These are phyloP conservation scores for Ptychodera flava DNA, from an alignment of 35 echinoderm and acorn worm species.

Conservation along the genomic window DNA sequence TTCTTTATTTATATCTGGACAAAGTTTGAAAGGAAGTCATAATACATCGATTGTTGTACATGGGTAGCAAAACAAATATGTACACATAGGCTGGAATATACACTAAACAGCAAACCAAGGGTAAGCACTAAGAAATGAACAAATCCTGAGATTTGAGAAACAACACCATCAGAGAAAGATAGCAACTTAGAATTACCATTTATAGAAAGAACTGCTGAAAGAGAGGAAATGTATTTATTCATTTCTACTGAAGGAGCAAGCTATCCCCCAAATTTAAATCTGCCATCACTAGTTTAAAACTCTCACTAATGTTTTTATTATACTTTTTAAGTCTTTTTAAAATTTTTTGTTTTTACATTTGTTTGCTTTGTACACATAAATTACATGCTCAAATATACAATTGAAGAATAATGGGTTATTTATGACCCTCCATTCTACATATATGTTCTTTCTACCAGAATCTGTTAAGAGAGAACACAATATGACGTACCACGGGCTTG, in stretches of 20 bases:
- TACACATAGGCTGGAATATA: background rate
- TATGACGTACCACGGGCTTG: too few species aligned
- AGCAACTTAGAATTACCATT: too few species aligned
- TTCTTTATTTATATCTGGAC: background rate
- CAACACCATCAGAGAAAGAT: background rate
- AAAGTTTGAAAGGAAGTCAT: background rate
- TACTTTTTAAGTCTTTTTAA: background rate
- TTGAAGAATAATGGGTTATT: background rate
- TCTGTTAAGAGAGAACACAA: too few species aligned
- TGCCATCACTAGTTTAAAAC: background rate
- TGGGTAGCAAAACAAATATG: background rate
- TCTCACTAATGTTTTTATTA: background rate
- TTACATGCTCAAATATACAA: constrained; percentile 2
- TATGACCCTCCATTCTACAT: too few species aligned
- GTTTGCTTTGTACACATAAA: background rate
- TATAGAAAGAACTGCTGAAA: too few species aligned
- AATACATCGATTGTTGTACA: background rate
- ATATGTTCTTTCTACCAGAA: too few species aligned
- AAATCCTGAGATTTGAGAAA: background rate
- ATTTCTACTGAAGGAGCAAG: too few species aligned
- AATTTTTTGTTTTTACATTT: too few species aligned
- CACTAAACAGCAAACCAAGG: background rate
- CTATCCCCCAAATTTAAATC: background rate
- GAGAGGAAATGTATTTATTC: too few species aligned
- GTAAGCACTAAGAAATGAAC: background rate